Conservation (phyloP, 1,140 invertebrate species). For the Euschistus heros region DNA sequence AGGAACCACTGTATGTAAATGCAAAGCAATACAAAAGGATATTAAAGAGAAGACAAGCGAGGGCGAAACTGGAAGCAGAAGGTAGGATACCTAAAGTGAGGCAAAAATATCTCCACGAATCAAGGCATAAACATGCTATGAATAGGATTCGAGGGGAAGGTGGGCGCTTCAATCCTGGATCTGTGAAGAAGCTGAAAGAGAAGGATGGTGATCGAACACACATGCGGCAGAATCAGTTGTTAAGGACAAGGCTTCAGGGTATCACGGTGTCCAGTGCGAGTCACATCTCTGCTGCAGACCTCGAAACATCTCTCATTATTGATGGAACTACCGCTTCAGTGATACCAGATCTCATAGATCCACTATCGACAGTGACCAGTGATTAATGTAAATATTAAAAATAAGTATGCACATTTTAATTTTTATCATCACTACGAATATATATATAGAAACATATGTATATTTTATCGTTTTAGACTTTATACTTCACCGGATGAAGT, state of each 20-base stretch:
- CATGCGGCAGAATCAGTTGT: neutral
- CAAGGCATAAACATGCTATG: constrained; percentile 93
- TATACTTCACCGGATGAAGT: too few relatives aligned
- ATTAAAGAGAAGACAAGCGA: constrained; percentile 75
- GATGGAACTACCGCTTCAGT: neutral
- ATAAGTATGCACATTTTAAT: constrained; percentile 1
- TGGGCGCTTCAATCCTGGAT: constrained; percentile 83
- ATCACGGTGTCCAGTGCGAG: neutral
- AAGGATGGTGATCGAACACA: neutral
- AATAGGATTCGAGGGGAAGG: constrained; percentile 93
- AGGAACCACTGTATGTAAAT: constrained; percentile 95
- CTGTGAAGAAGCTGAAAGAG: constrained; percentile 42
- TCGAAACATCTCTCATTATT: constrained; percentile 10
- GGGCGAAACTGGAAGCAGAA: constrained; percentile 81
- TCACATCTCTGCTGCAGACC: constrained; percentile 8
- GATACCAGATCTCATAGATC: constrained; percentile 11
- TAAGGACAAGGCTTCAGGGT: constrained; percentile 1
- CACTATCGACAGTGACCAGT: neutral
- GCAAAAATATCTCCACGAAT: constrained; percentile 99
- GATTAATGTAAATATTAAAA: constrained; percentile 5
- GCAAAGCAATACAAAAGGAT: constrained; percentile 96
- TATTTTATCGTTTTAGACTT: too few relatives aligned
- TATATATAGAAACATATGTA: too few relatives aligned
- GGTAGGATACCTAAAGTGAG: constrained; percentile 94
- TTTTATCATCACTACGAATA: neutral